Base-by-base conservation (phyloP, 1,140 invertebrate species). In the Dendrolimus kikuchii region DNA sequence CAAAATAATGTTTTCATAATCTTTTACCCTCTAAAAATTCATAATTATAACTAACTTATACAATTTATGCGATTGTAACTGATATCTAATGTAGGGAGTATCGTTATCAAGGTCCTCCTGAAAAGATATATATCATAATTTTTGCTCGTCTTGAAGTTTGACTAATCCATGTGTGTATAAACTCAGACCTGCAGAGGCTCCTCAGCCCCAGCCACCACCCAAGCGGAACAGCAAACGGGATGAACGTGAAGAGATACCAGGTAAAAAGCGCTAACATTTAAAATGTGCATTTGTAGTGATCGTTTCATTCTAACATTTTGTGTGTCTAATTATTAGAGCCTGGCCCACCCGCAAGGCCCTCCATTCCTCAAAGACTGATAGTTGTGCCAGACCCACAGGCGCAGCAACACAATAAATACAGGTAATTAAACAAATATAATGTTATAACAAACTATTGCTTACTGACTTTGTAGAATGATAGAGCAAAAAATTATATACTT, bases 281-380 rank as follows among this genome's bases (percentile, higher is more conserved):
- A 23, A 23, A 23, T 23, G 23, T 23, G 23, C 23, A 23, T 23
- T 23, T 23, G 23, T 23, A 23, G 23, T 23, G 23, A 23, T 23
- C n/a, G 8, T 55, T 55, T 60, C 46, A 36, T 5, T 48, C 38
- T 48, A 55, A 53, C 50, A 23, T 38, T 46, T 48, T 37, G 9
- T 44, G 43, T 40, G 40, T 70, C 62, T 53, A 38, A 53, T 45
- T 51, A 59, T 89, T 92, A 77, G 94, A 96, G 74, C 93, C 94
- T 44, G 94, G 93, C 50, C 94, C 94, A 59, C 95, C 95, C 42
- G 91, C 94, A 49, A 88, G 95, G 75, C 95, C 95, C 49, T 92
- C 95, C 48, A 92, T 96, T 79, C 95, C 95, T 64, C 95, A 96
- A 81, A 92, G 95, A 88, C 90, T 96, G 67, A 96, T 95, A 76